Conservation (phyloP, 2,797 vertebrate genomes). For the Xenops minutus region DNA sequence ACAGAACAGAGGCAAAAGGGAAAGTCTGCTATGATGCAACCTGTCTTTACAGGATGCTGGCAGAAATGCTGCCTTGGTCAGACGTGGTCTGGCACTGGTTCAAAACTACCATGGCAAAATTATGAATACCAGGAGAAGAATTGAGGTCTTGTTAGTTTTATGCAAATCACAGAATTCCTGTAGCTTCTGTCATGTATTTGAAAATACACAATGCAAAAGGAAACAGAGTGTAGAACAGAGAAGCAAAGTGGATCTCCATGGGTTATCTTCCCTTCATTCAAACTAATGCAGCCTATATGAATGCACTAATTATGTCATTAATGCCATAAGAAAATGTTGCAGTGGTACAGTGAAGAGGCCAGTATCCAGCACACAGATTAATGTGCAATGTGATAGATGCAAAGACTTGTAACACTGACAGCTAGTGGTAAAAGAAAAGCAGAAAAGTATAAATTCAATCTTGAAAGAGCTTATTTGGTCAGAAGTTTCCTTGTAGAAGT, state of each 20-base stretch:
- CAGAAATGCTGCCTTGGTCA: background rate
- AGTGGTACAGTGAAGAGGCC: background rate
- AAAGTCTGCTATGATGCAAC: background rate
- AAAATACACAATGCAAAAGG: slow-evolving; percentile 17
- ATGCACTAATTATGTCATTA: slow-evolving; percentile 52
- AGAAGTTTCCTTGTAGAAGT: background rate
- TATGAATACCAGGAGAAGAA: slow-evolving; percentile 48
- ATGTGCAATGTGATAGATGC: background rate
- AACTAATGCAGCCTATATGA: background rate
- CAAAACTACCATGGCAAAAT: slow-evolving; percentile 45
- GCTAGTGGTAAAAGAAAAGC: background rate
- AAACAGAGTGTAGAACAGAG: slow-evolving; percentile 8
- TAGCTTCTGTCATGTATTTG: slow-evolving; percentile 58
- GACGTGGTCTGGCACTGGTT: background rate
- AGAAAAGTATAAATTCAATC: background rate
- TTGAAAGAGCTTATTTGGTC: background rate
- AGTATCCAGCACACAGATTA: background rate
- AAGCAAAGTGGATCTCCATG: slow-evolving; percentile 49
- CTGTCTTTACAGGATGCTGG: background rate
- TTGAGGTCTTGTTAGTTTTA: slow-evolving; percentile 43
- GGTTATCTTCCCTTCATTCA: slow-evolving; percentile 28
- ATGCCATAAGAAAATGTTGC: background rate
- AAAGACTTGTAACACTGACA: background rate
- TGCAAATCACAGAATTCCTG: slow-evolving; percentile 54
- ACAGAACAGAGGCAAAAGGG: background rate